These are phyloP conservation scores for Festucalex cinctus DNA, from an alignment of 2,113 vertebrate species.

Conservation along the genomic window DNA sequence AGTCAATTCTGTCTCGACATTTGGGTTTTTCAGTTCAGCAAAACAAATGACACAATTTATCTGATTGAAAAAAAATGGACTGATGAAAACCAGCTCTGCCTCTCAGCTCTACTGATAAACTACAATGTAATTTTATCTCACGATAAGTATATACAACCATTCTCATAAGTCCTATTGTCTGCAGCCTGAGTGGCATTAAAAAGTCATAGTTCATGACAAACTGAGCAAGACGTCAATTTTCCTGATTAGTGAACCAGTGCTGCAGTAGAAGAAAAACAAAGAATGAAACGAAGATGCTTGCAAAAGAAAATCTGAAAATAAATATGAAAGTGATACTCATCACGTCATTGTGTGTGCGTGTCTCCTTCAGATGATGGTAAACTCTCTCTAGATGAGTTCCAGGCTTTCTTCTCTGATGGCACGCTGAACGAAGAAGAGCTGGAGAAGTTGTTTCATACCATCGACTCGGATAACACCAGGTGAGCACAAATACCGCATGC, in stretches of 20 bases:
- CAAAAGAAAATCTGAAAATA: neutral
- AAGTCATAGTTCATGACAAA: neutral
- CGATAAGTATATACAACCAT: too few species aligned
- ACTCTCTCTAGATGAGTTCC: conserved; percentile 95
- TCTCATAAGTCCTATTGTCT: too few species aligned
- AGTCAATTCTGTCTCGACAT: too few species aligned
- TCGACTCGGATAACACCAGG: conserved; percentile 97
- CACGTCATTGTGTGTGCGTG: conserved; percentile 10
- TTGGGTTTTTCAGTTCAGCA: too few species aligned
- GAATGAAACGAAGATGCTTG: neutral
- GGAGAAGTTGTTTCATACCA: conserved; percentile 93
- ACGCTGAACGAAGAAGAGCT: conserved; percentile 91
- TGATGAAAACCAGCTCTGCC: too few species aligned
- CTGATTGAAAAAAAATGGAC: too few species aligned
- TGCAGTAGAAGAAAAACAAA: neutral
- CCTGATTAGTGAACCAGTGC: neutral
- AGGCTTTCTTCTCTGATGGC: conserved; percentile 95
- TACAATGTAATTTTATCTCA: too few species aligned
- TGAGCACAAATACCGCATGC: conserved; percentile 51
- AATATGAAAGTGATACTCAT: neutral
- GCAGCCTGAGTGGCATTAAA: too few species aligned
- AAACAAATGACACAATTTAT: too few species aligned
- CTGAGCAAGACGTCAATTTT: neutral
- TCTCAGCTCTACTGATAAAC: too few species aligned
- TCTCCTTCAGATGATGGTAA: conserved; percentile 87